Percentiles rank a stretch among this genome's conserved stretches.
Conservation (phyloP, 2,797 vertebrate species). For the Nyctibius grandis region DNA sequence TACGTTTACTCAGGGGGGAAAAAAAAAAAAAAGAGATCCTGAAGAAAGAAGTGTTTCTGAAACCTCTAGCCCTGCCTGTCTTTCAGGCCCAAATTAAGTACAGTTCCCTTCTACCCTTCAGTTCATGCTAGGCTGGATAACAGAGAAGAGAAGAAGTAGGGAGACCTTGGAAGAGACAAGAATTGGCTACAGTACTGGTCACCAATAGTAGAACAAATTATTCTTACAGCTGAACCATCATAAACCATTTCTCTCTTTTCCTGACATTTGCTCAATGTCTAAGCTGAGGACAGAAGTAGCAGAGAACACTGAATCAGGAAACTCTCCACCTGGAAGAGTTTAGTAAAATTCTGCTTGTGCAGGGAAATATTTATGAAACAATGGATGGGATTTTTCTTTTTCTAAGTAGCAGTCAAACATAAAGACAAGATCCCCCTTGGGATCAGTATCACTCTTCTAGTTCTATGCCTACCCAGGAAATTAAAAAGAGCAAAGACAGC, state of each 20-base stretch:
- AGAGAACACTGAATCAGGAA: neutral
- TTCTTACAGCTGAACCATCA: neutral
- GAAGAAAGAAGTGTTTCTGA: neutral
- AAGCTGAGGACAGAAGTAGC: neutral
- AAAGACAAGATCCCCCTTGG: neutral
- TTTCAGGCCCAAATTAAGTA: neutral
- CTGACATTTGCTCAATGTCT: neutral
- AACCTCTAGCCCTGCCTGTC: neutral
- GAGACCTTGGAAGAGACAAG: neutral
- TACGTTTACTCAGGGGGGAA: neutral
- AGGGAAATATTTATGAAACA: neutral
- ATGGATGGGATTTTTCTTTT: neutral
- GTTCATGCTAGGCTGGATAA: neutral
- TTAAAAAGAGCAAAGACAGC: neutral
- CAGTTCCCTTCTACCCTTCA: neutral
- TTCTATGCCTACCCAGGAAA: neutral
- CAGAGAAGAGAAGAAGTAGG: neutral
- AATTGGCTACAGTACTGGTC: neutral
- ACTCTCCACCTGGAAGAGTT: neutral
- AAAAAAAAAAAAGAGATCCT: neutral
- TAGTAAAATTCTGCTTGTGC: neutral
- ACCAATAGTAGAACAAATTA: neutral
- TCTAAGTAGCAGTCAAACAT: neutral
- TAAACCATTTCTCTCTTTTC: neutral
- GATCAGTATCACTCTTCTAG: neutral